Evolutionary conservation across 2,888 invertebrate species (phyloP), one percentile per base, ranked within the genome.

Genomic region (Chaitophorus viminalis): DNA sequence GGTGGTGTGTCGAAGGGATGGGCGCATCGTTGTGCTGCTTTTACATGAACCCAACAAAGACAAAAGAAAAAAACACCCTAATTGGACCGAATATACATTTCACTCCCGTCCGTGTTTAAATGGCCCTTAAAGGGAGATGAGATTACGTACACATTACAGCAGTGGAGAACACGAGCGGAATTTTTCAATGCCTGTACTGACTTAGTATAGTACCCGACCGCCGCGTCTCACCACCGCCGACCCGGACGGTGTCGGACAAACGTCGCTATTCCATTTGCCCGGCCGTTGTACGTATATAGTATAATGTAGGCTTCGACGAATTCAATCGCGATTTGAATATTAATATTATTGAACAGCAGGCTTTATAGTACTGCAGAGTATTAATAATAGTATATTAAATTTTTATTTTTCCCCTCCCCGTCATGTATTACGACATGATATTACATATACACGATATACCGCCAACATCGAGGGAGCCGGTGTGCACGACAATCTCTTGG

Each of bases 11-110:
- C 72, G 33, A 17, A 25, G 33, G 8, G 29, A 11, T 68, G 39
- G 21, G 29, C 36, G 29, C 36, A 46, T 11, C 11, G 65, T 25
- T n/a, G 77, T n/a, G 54, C 11, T 36, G 3, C 36, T 60, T 60
- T 2, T 60, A 60, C 6, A 21, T 60, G 4, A 78, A 77, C 72
- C 77, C 77, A 29, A 29, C 39, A 60, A 3, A 11, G 36, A 81
- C 79, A 81, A 81, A 79, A 52, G n/a, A n/a, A 52, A 68, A 33
- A 0, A 8, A 54, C 36, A 1, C 18, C 54, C 78, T 86, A 86
- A 86, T 86, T 86, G 78, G 78, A 74, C 60, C 39, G 46, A 87
- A 87, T 72, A 86, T 54, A 65, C 46, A 81, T 78, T 54, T 74
- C 60, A 8, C 21, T 70, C 78, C 18, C 54, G 5, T 33, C 81